Percentiles rank a stretch among this genome's conserved stretches.
Evolutionary conservation across 2,888 invertebrate genomes (phyloP).

Genomic region (Tinea semifulvella): DNA sequence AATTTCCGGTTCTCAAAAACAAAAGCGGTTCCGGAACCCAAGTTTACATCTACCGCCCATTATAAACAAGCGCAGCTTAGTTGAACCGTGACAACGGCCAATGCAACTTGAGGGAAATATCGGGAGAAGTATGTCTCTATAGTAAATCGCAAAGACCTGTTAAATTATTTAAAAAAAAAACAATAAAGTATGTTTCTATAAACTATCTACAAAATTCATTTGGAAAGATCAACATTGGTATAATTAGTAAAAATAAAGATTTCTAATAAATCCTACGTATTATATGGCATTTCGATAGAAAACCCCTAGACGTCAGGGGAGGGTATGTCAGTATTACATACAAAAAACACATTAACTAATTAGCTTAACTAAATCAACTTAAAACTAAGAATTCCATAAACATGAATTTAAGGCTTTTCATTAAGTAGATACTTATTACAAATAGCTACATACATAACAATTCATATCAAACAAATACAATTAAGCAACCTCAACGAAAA

Average conservation of each 20-base stretch:
- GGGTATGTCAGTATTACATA: not conserved
- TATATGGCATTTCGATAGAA: not conserved
- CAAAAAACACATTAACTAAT: not conserved
- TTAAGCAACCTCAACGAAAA: constrained; percentile 46
- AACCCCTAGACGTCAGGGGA: not conserved
- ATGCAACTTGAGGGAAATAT: too few species aligned
- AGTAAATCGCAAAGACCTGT: too few species aligned
- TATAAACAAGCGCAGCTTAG: too few species aligned
- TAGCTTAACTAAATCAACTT: constrained; percentile 44
- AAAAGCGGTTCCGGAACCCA: too few species aligned
- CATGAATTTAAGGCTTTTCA: constrained; percentile 51
- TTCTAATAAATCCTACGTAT: not conserved
- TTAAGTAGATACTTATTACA: constrained; percentile 29
- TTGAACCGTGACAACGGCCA: too few species aligned
- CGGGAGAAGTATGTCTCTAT: too few species aligned
- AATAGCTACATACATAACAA: constrained; percentile 45
- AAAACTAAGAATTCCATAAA: constrained; percentile 34
- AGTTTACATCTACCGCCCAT: too few species aligned
- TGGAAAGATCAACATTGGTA: constrained; percentile 21
- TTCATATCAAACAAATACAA: constrained; percentile 39
- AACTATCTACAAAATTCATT: constrained; percentile 39
- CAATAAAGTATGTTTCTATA: constrained; percentile 51
- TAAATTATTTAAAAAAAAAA: too few species aligned
- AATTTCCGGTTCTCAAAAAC: too few species aligned
- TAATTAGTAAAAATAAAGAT: constrained; percentile 9